A percentile compares a stretch with the other conserved stretches of the same genome.
phyloP scores from a whole-genome alignment of 35 echinoderm and acorn worm genomes.

The Diadema setosum region DNA sequence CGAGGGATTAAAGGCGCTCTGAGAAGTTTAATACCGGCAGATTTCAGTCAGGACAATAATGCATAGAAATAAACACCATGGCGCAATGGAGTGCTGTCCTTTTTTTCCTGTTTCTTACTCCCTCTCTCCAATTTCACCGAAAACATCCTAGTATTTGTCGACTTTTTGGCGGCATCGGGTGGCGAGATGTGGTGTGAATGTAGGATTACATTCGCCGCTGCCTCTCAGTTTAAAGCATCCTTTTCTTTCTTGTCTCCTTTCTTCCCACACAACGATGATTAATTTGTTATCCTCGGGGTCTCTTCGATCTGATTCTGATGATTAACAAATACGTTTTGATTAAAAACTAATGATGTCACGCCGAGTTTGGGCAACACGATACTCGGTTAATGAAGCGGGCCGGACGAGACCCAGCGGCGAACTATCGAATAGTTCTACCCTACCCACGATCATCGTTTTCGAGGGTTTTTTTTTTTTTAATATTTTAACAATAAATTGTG shows the following conservation, averaged over 20 bases:
- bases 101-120: not conserved
- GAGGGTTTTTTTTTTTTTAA: no score
- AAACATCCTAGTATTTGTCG: conserved; percentile 18
- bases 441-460: not conserved
- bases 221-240: not conserved
- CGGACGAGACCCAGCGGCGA: not conserved
- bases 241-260: not conserved
- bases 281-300: conserved; percentile 24
- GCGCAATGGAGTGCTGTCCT: conserved; percentile 5
- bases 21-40: conserved; percentile 17
- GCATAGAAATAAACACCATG: conserved; percentile 17
- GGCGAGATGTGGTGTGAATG: conserved; percentile 12
- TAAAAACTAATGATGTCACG: conserved; percentile 30
- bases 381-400: conserved; percentile 9
- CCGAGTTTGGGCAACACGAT: conserved; percentile 3
- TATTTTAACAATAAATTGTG: not conserved
- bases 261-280: not conserved
- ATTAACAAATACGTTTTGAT: conserved; percentile 34
- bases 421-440: conserved; percentile 7
- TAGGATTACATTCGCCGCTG: not conserved
- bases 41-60: conserved; percentile 8
- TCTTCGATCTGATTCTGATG: conserved; percentile 34
- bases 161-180: not conserved
- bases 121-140: not conserved
- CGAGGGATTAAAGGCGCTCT: conserved; percentile 3